Evolutionary conservation across 2,797 vertebrate genomes (phyloP).

Genomic region (Nasua narica): DNA sequence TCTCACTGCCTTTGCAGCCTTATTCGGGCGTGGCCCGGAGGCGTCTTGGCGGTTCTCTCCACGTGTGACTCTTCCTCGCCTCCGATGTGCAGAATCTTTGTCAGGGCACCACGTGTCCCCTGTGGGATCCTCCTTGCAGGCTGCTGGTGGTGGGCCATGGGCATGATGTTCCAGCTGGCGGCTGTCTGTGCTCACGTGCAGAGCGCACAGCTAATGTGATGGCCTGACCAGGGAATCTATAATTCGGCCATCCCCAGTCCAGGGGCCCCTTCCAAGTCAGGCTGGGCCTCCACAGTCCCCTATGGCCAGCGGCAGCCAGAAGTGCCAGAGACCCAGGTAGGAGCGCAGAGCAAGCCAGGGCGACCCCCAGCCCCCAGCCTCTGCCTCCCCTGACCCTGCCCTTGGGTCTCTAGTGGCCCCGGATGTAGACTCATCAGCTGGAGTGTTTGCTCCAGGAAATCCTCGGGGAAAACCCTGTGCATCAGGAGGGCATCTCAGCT

Average conservation of each 20-base stretch:
- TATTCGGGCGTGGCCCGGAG: background rate
- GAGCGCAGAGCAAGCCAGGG: background rate
- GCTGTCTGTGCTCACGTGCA: background rate
- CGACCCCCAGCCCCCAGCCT: too few relatives aligned
- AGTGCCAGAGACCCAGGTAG: background rate
- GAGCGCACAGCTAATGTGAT: background rate
- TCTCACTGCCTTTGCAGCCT: background rate
- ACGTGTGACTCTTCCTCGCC: fast-evolving
- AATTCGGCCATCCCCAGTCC: background rate
- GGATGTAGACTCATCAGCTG: background rate
- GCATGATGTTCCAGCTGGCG: background rate
- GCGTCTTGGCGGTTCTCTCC: background rate
- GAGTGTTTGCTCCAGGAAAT: background rate
- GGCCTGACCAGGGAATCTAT: background rate
- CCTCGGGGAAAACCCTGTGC: background rate
- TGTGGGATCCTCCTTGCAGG: background rate
- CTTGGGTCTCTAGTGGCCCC: background rate
- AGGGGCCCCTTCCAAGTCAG: background rate
- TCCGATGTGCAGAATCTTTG: background rate
- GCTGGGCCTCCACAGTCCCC: background rate
- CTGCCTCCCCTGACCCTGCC: background rate
- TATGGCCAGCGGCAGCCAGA: background rate
- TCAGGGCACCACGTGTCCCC: fast-evolving
- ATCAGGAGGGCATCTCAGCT: background rate
- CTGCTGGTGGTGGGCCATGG: background rate